Percentiles rank a stretch among this genome's conserved stretches.
phyloP scores from a whole-genome alignment of 2,888 invertebrate species.

The Dascillus cervinus region DNA sequence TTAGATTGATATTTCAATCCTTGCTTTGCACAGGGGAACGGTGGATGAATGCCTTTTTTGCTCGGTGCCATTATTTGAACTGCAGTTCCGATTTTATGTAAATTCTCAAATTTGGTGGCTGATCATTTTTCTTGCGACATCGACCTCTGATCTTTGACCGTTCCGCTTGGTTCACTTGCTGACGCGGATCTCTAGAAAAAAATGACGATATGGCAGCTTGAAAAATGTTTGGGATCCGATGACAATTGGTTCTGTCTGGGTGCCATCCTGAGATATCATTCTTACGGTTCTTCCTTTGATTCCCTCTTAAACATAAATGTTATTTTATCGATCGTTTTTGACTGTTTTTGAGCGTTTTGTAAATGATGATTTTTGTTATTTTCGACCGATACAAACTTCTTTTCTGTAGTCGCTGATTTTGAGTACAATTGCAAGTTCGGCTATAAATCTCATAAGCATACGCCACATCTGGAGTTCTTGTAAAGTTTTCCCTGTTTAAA shows the following conservation, averaged over 20 bases:
- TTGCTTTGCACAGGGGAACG: conserved; percentile 10
- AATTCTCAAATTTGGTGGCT: too few species aligned
- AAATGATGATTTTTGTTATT: neutral
- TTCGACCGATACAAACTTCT: neutral
- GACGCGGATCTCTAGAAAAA: conserved; percentile 14
- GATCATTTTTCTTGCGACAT: too few species aligned
- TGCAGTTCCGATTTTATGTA: too few species aligned
- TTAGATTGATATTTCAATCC: conserved; percentile 24
- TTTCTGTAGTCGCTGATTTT: conserved; percentile 4
- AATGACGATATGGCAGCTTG: conserved; percentile 19
- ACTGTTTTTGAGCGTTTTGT: too few species aligned
- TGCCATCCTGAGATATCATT: conserved; percentile 12
- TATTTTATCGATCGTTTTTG: conserved; percentile 15
- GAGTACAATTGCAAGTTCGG: conserved; percentile 7
- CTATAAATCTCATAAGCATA: conserved; percentile 14
- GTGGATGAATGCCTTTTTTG: conserved; percentile 9
- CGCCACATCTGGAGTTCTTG: conserved; percentile 11
- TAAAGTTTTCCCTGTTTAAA: conserved; percentile 14
- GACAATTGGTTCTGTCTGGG: conserved; percentile 16
- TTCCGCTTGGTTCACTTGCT: conserved; percentile 9
- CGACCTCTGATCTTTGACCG: conserved; percentile 1
- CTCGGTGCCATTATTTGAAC: too few species aligned
- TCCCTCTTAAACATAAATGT: conserved; percentile 12
- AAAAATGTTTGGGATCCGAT: conserved; percentile 18
- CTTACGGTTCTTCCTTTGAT: conserved; percentile 10